Evolutionary conservation across 92 coral and sea anemone species (phyloP), one percentile per base, ranked within the genome.

Genomic region (Muricea muricata): DNA sequence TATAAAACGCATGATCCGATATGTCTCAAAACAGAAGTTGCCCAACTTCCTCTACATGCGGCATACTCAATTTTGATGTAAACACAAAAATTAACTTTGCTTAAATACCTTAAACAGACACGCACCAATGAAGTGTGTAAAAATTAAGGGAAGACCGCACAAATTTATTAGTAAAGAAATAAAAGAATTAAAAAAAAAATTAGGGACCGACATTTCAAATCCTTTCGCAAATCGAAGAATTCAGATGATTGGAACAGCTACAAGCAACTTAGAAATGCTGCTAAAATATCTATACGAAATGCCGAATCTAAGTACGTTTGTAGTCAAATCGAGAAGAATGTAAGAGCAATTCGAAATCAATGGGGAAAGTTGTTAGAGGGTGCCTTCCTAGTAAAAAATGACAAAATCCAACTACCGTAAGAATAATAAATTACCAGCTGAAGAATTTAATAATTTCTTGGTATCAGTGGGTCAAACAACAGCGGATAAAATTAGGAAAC

Each of bases 281-380:
- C 75, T 7, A 84, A 88, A 85, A 84, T 73, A 56, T 71, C 34
- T 37, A 58, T 88, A 71, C 69, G 84, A 52, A 84, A 83, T 24
- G 87, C 73, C 13, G 88, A 88, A 80, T 83, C 84, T 65, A 56
- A 88, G 69, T 73, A 54, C 50, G 60, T 82, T 60, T 73, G 83
- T 28, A 61, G 78, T 58, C 35, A 78, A 30, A 82, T 73, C n/a
- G n/a, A n/a, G 54, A 23, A 82, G 55, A 46, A 41, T 0, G 15
- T 23, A 80, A 73, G 39, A 60, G 63, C 37, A 72, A 55, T 52
- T 81, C 54, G 85, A 85, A 78, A 56, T 68, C 46, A 30, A 85
- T 85, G 32, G 26, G 83, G 68, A 87, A 87, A 37, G 42, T 37
- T 37, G 9, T 37, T 37, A 37, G 42, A 37, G 42, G 42, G 42